phyloP scores from a whole-genome alignment of 2,888 invertebrate species.

The Sericinus montela region DNA sequence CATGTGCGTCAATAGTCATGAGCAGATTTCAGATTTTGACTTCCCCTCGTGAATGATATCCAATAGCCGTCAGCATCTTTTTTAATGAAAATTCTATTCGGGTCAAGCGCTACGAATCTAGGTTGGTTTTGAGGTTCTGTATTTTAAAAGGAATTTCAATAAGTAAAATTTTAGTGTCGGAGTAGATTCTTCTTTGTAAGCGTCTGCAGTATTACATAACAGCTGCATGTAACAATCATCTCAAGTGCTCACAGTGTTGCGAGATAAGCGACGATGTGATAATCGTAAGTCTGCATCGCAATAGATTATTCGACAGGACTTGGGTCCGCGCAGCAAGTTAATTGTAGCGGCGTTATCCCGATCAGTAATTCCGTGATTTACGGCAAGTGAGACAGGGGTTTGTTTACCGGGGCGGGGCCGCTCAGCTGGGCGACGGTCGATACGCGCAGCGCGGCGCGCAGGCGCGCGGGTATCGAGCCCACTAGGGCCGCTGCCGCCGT shows the following conservation, averaged over 20 bases:
- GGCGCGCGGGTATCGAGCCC: constrained; percentile 61
- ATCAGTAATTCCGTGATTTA: constrained; percentile 48
- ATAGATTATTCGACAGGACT: constrained; percentile 14
- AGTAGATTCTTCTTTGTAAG: constrained; percentile 18
- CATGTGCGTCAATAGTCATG: background rate
- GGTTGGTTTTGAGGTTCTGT: constrained; percentile 30
- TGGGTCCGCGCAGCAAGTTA: constrained; percentile 19
- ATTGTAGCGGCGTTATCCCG: constrained; percentile 34
- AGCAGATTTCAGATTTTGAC: constrained; percentile 3
- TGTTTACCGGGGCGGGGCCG: constrained; percentile 51
- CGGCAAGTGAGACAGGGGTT: constrained; percentile 38
- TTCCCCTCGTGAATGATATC: background rate
- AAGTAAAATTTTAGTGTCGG: constrained; percentile 30
- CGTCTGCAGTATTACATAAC: constrained; percentile 60
- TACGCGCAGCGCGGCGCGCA: constrained; percentile 43
- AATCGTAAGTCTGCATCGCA: background rate
- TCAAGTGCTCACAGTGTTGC: background rate
- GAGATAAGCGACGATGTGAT: background rate
- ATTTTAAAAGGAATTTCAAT: constrained; percentile 22
- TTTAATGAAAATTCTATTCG: constrained; percentile 52
- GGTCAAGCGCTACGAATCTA: constrained; percentile 42
- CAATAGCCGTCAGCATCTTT: constrained; percentile 22
- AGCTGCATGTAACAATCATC: constrained; percentile 33
- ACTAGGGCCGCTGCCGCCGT: constrained; percentile 64
- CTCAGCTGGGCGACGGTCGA: constrained; percentile 50